A percentile compares a stretch with the other conserved stretches of the same genome.
These are phyloP conservation scores for Heterotis niloticus DNA, from an alignment of 2,113 vertebrate genomes.

Conservation along the genomic window DNA sequence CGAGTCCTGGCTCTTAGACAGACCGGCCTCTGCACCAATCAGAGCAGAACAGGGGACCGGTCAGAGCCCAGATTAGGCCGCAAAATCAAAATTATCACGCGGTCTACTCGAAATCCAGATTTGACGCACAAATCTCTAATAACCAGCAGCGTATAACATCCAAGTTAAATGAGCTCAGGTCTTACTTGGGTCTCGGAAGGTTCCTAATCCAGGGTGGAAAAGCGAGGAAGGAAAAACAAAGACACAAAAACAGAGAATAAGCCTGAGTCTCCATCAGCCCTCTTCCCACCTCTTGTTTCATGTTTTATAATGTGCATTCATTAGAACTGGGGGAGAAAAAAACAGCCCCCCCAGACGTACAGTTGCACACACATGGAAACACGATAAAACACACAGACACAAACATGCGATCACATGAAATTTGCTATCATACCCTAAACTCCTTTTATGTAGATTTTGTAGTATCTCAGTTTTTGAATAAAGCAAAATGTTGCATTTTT, in stretches of 20 bases:
- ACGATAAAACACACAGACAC: background rate
- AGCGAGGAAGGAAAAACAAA: constrained; percentile 42
- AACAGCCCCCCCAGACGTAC: background rate
- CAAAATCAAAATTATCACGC: background rate
- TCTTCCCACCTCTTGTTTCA: background rate
- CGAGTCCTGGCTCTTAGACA: constrained; percentile 77
- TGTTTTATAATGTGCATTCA: constrained; percentile 4
- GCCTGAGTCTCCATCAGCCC: background rate
- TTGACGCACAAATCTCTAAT: background rate
- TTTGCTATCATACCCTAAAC: background rate
- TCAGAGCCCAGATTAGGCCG: background rate
- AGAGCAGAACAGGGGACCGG: constrained; percentile 13
- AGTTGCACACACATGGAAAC: background rate
- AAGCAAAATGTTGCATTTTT: background rate
- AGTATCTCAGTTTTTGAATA: background rate
- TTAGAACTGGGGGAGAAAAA: background rate
- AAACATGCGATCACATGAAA: no score
- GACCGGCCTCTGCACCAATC: constrained; percentile 69
- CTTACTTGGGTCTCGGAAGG: constrained; percentile 87
- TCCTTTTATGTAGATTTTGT: background rate
- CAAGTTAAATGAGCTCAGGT: constrained; percentile 22
- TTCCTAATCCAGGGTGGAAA: constrained; percentile 64
- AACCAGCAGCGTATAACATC: background rate
- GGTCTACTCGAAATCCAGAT: background rate
- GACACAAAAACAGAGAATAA: constrained; percentile 37